Conservation (phyloP, 2,888 invertebrate species). For the Dynastes hyllus region DNA sequence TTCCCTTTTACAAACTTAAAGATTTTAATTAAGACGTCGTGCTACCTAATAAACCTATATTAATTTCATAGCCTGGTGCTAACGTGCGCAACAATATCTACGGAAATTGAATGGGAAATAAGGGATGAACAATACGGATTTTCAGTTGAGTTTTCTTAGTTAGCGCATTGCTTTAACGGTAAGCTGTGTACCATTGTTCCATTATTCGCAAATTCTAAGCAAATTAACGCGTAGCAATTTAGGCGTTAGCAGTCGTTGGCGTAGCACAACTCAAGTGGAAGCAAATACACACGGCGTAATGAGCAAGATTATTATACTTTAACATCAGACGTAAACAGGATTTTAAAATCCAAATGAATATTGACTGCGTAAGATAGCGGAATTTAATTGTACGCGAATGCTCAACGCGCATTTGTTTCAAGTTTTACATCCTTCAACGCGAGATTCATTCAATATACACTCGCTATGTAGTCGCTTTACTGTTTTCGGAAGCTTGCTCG, state of each 20-base stretch:
- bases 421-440: too few species aligned
- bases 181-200: not conserved
- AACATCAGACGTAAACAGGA: not conserved
- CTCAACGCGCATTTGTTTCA: too few species aligned
- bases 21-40: not conserved
- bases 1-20: not conserved
- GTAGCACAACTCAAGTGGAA: not conserved
- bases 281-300: not conserved
- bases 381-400: too few species aligned
- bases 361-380: not conserved
- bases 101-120: conserved; percentile 11
- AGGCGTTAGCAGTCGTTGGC: not conserved
- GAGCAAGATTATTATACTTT: conserved; percentile 8
- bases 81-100: not conserved
- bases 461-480: too few species aligned
- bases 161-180: not conserved
- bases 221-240: conserved; percentile 1
- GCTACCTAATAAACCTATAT: not conserved
- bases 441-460: too few species aligned
- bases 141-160: not conserved
- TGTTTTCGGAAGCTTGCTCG: too few species aligned
- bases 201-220: conserved; percentile 15
- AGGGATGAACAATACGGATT: conserved; percentile 13
- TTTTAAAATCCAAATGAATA: not conserved
- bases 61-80: not conserved